Conservation (phyloP, 2,888 invertebrate species). For the Ernsta delagoae region DNA sequence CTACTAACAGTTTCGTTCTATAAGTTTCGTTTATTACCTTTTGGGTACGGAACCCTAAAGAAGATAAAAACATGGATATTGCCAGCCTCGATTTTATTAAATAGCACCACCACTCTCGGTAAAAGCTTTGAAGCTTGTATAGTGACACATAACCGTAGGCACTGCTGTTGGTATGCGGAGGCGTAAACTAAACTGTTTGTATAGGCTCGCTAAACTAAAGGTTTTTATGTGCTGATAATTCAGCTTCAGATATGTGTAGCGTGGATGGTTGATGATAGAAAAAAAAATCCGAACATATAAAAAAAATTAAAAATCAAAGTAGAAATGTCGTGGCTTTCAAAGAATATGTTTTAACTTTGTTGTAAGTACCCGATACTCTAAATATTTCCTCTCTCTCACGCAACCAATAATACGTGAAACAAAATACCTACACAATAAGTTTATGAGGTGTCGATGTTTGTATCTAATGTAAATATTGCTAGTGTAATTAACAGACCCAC, state of each 20-base stretch:
- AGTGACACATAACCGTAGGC: constrained; percentile 11
- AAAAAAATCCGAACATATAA: too few species aligned
- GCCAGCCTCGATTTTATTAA: constrained; percentile 16
- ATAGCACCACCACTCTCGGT: constrained; percentile 3
- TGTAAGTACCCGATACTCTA: too few species aligned
- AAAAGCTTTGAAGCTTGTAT: constrained; percentile 19
- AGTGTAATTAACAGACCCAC: not conserved
- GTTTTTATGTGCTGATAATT: not conserved
- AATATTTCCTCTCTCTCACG: too few species aligned
- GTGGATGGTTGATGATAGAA: too few species aligned
- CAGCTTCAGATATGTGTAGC: not conserved
- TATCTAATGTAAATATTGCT: not conserved
- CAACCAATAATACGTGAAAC: too few species aligned
- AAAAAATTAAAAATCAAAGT: too few species aligned
- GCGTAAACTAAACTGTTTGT: constrained; percentile 13
- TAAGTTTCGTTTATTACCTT: too few species aligned
- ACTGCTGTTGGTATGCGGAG: not conserved
- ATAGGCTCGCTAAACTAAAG: not conserved
- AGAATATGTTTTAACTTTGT: too few species aligned
- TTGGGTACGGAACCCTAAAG: not conserved
- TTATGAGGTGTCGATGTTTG: too few species aligned
- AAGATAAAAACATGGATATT: not conserved
- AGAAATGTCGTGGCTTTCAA: too few species aligned
- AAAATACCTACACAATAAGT: too few species aligned
- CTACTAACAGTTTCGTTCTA: too few species aligned